A percentile compares a stretch with the other conserved stretches of the same genome.
These are phyloP conservation scores for Capromys pilorides DNA, from an alignment of 2,797 vertebrate genomes.

Conservation along the genomic window DNA sequence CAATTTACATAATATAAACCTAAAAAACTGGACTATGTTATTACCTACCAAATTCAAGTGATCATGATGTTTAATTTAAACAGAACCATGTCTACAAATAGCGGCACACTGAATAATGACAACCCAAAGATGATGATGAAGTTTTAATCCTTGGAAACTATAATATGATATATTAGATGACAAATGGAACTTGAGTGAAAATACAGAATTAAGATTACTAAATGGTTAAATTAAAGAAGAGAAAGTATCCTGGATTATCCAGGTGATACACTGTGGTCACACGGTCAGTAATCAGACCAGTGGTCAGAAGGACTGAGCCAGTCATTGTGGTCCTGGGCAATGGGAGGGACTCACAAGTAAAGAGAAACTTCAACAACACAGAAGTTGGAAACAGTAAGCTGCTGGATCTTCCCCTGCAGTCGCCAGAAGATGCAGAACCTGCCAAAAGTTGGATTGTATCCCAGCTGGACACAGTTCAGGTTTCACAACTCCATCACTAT, in stretches of 20 bases:
- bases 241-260: not conserved
- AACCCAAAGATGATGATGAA: not conserved
- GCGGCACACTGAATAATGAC: not conserved
- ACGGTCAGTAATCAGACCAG: not conserved
- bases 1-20: not conserved
- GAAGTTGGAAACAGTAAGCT: not conserved
- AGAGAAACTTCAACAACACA: not conserved
- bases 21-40: not conserved
- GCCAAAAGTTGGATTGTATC: not conserved
- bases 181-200: not conserved
- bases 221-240: not conserved
- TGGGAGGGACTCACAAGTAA: not conserved
- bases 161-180: not conserved
- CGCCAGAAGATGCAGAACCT: not conserved
- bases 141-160: not conserved
- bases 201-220: not conserved
- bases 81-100: not conserved
- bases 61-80: not conserved
- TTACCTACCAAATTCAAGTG: not conserved
- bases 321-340: not conserved
- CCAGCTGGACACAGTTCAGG: not conserved
- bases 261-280: not conserved
- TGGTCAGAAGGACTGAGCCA: fast-evolving
- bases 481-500: not conserved
- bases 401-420: not conserved